Evolutionary conservation across 2,888 invertebrate species (phyloP).

Genomic region (Cantharis lateralis): DNA sequence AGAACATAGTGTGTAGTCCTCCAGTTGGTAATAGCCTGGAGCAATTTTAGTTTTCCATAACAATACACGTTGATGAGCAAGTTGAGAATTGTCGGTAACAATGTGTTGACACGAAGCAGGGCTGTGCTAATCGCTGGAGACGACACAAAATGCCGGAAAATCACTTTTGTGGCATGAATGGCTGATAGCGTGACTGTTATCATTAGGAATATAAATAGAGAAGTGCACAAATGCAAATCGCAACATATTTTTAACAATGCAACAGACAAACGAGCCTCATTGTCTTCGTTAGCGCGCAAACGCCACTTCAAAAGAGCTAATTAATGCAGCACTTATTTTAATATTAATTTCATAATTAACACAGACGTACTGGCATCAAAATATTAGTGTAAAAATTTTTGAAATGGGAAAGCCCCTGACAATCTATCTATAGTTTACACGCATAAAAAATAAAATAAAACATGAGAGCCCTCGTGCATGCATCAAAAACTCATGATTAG

Average conservation of each 20-base stretch:
- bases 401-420: not conserved
- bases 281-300: not conserved
- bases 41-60: conserved; percentile 30
- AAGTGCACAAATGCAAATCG: conserved; percentile 29
- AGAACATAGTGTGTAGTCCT: not conserved
- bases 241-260: conserved; percentile 30
- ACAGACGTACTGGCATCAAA: not conserved
- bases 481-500: too few species aligned
- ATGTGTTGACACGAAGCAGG: conserved; percentile 31
- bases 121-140: conserved; percentile 34
- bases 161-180: conserved; percentile 30
- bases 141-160: conserved; percentile 35
- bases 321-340: not conserved
- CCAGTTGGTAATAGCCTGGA: conserved; percentile 18
- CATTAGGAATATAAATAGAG: conserved; percentile 30
- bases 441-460: too few species aligned
- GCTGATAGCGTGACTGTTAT: conserved; percentile 31
- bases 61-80: conserved; percentile 29
- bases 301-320: too few species aligned
- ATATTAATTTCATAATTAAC: not conserved
- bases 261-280: conserved; percentile 18
- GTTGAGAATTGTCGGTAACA: conserved; percentile 24
- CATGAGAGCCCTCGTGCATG: too few species aligned
- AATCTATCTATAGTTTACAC: not conserved
- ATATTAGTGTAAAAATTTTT: not conserved